A percentile compares a stretch with the other conserved stretches of the same genome.
phyloP scores from a whole-genome alignment of 2,888 invertebrate genomes.

The Colletes collaris region DNA sequence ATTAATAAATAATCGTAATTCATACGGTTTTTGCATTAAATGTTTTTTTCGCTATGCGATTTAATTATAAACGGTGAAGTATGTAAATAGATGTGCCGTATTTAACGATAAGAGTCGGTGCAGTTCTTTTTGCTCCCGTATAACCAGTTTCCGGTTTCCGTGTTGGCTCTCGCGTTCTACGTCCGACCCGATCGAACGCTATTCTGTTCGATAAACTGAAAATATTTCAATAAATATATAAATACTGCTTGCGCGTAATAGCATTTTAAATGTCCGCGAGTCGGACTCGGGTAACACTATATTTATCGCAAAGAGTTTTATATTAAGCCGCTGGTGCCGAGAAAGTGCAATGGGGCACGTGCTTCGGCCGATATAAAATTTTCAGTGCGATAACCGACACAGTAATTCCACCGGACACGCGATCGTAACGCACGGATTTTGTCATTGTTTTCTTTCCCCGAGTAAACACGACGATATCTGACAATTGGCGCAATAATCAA shows the following conservation, averaged over 20 bases:
- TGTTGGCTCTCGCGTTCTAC: not conserved
- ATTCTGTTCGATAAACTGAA: not conserved
- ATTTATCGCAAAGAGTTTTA: constrained; percentile 31
- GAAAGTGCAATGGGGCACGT: constrained; percentile 17
- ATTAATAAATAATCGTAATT: too few relatives aligned
- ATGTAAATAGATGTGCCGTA: not conserved
- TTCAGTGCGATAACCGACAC: constrained; percentile 18
- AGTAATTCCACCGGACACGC: constrained; percentile 18
- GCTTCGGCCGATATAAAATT: constrained; percentile 15
- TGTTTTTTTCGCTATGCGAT: too few relatives aligned
- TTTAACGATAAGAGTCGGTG: not conserved
- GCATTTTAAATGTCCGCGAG: constrained; percentile 12
- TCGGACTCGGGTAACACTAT: not conserved
- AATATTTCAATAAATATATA: constrained; percentile 6
- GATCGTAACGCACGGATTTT: not conserved
- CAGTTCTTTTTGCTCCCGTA: not conserved
- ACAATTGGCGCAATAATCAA: not conserved
- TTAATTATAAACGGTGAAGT: not conserved
- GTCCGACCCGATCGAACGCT: not conserved
- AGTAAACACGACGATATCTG: not conserved
- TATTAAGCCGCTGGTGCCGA: constrained; percentile 10
- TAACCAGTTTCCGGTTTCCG: too few relatives aligned
- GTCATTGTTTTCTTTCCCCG: not conserved
- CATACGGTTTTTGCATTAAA: too few relatives aligned
- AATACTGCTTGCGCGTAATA: constrained; percentile 8